phyloP scores from a whole-genome alignment of 2,888 invertebrate genomes.

The Ennomos fuscantarius region DNA sequence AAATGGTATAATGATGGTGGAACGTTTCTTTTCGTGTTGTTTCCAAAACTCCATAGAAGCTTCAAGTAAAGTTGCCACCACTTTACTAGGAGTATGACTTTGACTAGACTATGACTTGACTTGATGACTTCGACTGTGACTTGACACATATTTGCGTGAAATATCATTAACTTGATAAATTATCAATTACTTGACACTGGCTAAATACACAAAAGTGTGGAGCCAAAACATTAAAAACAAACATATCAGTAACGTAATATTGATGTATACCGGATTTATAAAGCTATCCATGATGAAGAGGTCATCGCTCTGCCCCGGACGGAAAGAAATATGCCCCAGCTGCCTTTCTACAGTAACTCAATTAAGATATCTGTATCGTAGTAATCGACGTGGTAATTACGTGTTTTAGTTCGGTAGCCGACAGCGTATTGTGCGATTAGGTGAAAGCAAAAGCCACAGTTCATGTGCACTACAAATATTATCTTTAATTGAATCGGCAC shows the following conservation, averaged over 20 bases:
- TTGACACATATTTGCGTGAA: too few species aligned
- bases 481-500: slow-evolving; percentile 36
- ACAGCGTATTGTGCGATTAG: slow-evolving; percentile 43
- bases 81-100: too few species aligned
- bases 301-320: slow-evolving; percentile 42
- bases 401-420: slow-evolving; percentile 46
- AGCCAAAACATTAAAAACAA: too few species aligned
- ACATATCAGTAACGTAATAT: slow-evolving; percentile 35
- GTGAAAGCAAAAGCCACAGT: slow-evolving; percentile 49
- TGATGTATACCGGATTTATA: slow-evolving; percentile 37
- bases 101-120: too few species aligned
- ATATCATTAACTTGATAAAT: too few species aligned
- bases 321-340: slow-evolving; percentile 26
- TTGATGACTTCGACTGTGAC: too few species aligned
- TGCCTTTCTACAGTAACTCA: slow-evolving; percentile 44
- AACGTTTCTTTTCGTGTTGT: too few species aligned
- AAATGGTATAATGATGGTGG: too few species aligned
- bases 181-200: too few species aligned
- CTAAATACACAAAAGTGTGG: too few species aligned
- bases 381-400: slow-evolving; percentile 49
- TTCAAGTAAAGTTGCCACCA: too few species aligned
- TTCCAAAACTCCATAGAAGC: too few species aligned
- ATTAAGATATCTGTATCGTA: slow-evolving; percentile 54
- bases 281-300: slow-evolving; percentile 37
- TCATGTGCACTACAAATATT: slow-evolving; percentile 27